Evolutionary conservation across 2,113 vertebrate genomes (phyloP).

Genomic region (Gracilinanus agilis): DNA sequence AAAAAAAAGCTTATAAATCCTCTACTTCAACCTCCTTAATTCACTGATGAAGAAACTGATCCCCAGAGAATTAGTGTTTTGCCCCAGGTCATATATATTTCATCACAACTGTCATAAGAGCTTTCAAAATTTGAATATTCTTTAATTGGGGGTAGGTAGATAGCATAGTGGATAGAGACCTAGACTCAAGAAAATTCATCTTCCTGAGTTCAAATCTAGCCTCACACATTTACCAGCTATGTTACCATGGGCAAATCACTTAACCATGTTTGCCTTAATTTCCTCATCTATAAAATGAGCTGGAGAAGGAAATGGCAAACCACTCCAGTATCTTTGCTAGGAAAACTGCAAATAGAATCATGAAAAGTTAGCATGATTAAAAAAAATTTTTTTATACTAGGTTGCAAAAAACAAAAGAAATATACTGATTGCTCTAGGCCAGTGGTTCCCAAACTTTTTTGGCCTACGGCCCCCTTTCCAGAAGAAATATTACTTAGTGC

Average conservation of each 20-base stretch:
- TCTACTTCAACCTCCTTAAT: not conserved
- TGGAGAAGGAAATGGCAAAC: not conserved
- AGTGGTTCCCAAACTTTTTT: no score
- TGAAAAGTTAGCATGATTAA: not conserved
- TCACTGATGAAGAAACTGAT: not conserved
- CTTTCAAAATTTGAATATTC: not conserved
- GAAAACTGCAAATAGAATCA: not conserved
- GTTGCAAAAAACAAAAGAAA: not conserved
- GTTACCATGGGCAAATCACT: not conserved
- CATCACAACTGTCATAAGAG: not conserved
- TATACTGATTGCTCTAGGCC: not conserved
- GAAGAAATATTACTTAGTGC: no score
- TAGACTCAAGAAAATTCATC: not conserved
- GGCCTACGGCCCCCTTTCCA: no score
- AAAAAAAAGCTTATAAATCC: constrained; percentile 1
- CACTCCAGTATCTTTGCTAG: not conserved
- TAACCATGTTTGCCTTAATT: not conserved
- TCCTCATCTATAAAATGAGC: not conserved
- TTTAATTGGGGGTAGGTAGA: not conserved
- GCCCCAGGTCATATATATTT: not conserved
- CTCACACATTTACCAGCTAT: not conserved
- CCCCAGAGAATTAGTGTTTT: not conserved
- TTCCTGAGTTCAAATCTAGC: not conserved
- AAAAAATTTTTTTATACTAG: not conserved
- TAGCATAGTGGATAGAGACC: not conserved